A percentile compares a stretch with the other conserved stretches of the same genome.
Evolutionary conservation across 2,113 vertebrate species (phyloP).

Genomic region (Boleophthalmus pectinirostris): DNA sequence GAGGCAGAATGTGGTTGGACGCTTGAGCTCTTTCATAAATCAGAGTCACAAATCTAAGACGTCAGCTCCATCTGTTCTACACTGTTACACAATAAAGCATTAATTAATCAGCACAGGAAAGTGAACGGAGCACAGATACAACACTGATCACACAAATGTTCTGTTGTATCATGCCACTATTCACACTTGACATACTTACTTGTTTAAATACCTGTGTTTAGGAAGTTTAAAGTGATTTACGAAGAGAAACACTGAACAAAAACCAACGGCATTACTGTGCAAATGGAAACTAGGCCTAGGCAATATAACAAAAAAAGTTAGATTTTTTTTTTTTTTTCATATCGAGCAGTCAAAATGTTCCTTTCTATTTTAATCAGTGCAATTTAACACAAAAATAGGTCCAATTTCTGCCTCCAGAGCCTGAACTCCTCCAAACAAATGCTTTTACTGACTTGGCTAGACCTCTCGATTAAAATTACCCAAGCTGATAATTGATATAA

Average conservation of each 20-base stretch:
- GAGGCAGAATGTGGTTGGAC: constrained; percentile 48
- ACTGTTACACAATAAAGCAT: constrained; percentile 18
- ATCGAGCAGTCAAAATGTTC: no score
- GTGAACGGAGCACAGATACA: neutral
- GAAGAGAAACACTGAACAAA: neutral
- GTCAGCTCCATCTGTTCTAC: constrained; percentile 51
- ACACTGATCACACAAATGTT: neutral
- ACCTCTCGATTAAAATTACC: no score
- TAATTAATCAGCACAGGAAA: constrained; percentile 14
- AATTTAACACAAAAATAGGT: no score
- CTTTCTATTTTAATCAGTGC: no score
- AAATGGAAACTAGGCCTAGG: no score
- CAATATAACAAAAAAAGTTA: no score
- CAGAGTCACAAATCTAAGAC: constrained; percentile 28
- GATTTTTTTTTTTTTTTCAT: no score
- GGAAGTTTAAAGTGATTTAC: neutral
- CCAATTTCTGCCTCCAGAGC: no score
- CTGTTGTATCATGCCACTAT: neutral
- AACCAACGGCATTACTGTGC: neutral
- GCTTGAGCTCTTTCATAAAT: constrained; percentile 41
- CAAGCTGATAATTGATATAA: no score
- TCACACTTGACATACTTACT: no score
- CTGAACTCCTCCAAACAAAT: no score
- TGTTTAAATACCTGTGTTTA: neutral
- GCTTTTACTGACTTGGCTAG: no score